Base-by-base conservation (phyloP, 2,797 vertebrate genomes). In the Xerus rutilus region DNA sequence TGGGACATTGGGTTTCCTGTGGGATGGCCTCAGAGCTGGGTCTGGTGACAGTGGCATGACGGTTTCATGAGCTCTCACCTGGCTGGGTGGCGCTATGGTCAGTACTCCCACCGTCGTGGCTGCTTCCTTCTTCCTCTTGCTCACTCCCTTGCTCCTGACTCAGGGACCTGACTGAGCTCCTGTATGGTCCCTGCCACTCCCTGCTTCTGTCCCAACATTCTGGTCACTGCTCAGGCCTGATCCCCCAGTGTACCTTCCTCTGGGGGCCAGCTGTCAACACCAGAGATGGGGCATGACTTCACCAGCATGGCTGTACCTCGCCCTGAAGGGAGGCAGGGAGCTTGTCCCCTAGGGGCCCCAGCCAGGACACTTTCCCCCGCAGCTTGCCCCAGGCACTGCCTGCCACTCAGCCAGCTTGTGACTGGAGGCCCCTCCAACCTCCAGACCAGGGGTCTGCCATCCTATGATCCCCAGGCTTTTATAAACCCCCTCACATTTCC, bases 1-100 rank as follows among this genome's bases (percentile, higher is more conserved):
- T 32, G 13, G 12, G 28, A 65, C 64, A 15, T 15, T 7, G 64
- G 30, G 5, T 65, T 65, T 65, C 30, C 30, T 65, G 30, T 32
- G 30, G 28, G 30, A 30, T 14, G 64, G 30, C 5, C 30, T 32
- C 64, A 6, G 62, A 64, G 28, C 62, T 65, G 62, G 28, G 28
- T 30, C 32, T 28, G 25, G 25, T 30, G 28, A 65, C 28, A 21
- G 28, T 7, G 0, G 6, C 32, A 25, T 0, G 7, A 28, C 39
- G 21, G 30, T 70, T 35, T 47, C 13, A 0, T 4, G 13, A n/a
- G 1, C 11, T 15, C 30, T 30, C 7, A 1, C 23, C 30, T 72
- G 45, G 73, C 18, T 5, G 28, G 49, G 3, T 49, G 7, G 30
- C 2, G 21, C 69, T 20, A 28, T 5, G 67, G 64, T 62, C 21